Evolutionary conservation across 2,113 vertebrate genomes (phyloP).

Genomic region (Poicephalus gulielmi): DNA sequence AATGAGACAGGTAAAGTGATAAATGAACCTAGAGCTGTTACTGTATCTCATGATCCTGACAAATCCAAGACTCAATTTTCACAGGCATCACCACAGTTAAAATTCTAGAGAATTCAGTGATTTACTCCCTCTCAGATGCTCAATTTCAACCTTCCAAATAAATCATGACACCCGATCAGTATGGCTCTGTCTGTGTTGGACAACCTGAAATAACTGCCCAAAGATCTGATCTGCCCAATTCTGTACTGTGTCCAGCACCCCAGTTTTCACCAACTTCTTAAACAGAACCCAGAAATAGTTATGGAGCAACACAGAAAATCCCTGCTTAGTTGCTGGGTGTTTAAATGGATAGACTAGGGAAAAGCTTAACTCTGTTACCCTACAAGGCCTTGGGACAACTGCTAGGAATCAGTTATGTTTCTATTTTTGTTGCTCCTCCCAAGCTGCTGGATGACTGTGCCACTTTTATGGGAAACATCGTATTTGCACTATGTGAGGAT

Average conservation of each 20-base stretch:
- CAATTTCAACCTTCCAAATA: neutral
- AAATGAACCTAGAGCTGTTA: neutral
- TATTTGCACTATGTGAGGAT: neutral
- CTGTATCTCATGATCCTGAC: neutral
- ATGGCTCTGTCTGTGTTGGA: accelerated
- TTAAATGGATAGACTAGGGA: conserved; percentile 53
- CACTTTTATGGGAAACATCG: neutral
- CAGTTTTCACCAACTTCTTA: neutral
- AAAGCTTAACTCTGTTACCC: conserved; percentile 59
- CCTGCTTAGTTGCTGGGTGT: neutral
- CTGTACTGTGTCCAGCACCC: accelerated
- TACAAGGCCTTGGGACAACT: conserved; percentile 58
- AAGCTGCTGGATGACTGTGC: conserved; percentile 7
- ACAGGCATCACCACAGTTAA: neutral
- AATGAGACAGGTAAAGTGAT: neutral
- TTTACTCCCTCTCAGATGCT: neutral
- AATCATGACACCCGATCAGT: neutral
- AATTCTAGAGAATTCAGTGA: neutral
- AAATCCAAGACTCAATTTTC: neutral
- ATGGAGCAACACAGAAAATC: neutral
- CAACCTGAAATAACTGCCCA: neutral
- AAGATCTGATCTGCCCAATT: neutral
- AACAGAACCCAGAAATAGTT: neutral
- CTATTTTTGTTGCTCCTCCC: conserved; percentile 54
- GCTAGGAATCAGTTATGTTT: conserved; percentile 25